Evolutionary conservation across 2,888 invertebrate species (phyloP), one percentile per base, ranked within the genome.

Genomic region (Metacarcinus magister): DNA sequence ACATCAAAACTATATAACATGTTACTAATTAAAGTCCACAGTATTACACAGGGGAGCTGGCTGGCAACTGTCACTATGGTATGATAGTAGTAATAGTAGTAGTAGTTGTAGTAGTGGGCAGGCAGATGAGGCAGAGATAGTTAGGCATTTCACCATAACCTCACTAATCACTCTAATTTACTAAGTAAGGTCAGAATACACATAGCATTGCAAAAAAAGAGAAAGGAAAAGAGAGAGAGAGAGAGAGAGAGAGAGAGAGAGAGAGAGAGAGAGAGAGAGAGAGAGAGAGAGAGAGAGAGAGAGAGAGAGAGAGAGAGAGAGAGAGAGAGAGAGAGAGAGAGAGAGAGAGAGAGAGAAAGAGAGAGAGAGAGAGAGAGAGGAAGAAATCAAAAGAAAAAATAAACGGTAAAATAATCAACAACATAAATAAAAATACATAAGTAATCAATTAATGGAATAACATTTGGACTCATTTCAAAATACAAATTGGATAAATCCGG

Each of bases 231-330:
- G 90, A 90, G 90, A 90, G 90, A 90, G 90, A 90, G 90, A 90
- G 90, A 90, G 90, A 90, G 90, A 90, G 90, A 90, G 90, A 90
- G 90, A 90, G 90, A 90, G 90, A 90, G 90, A 90, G 39, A 90
- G 90, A 90, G 90, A 90, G 90, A 90, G 90, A 90, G 90, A 90
- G 90, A 90, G 90, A 32, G 90, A 32, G 90, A 90, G 90, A 39
- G 43, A 23, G 90, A 90, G 90, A 5, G 90, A 23, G 90, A 90
- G 90, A 23, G 90, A 39, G 90, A 43, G 90, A 4, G 43, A n/a
- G 19, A 43, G 43, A n/a, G 43, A 2, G 43, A 19, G 43, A 16
- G 43, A 67, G 67, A 43, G 23, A 90, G 32, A 90, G 32, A 90
- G 32, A 90, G 32, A 90, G 89, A 89, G 89, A 89, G 89, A 89